These are phyloP conservation scores for Oligia latruncula DNA, from an alignment of 2,888 invertebrate genomes.

Conservation along the genomic window DNA sequence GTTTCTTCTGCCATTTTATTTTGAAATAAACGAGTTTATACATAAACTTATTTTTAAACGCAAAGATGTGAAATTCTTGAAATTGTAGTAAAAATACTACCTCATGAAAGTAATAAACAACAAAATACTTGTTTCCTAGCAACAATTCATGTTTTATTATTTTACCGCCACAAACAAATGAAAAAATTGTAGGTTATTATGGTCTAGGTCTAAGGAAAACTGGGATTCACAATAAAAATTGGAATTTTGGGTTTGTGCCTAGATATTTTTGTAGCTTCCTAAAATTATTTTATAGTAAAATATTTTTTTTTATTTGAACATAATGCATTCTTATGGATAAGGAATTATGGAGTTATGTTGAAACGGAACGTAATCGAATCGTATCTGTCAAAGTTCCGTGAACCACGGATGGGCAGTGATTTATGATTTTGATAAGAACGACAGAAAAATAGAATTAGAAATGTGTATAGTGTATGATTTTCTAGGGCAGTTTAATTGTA, in stretches of 20 bases:
- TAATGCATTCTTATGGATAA: not conserved
- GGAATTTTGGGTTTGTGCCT: not conserved
- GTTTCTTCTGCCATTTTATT: conserved; percentile 24
- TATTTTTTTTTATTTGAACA: not conserved
- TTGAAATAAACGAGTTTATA: not conserved
- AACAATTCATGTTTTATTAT: conserved; percentile 4
- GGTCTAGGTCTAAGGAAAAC: too few species aligned
- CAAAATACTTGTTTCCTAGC: conserved; percentile 46
- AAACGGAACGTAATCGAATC: conserved; percentile 58
- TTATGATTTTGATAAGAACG: conserved; percentile 74
- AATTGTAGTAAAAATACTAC: not conserved
- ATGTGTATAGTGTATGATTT: conserved; percentile 74
- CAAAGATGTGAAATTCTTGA: not conserved
- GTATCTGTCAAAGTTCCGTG: conserved; percentile 71
- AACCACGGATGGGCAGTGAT: conserved; percentile 74
- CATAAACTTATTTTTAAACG: not conserved
- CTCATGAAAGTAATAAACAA: not conserved
- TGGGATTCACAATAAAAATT: not conserved
- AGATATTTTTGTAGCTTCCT: not conserved
- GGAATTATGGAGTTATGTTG: not conserved
- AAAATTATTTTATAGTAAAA: not conserved
- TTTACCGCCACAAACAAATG: not conserved
- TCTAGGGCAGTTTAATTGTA: conserved; percentile 67
- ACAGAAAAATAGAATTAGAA: conserved; percentile 70
- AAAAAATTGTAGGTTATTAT: not conserved